Conservation (phyloP, 2,797 vertebrate genomes). For the Syndactyla subalaris region DNA sequence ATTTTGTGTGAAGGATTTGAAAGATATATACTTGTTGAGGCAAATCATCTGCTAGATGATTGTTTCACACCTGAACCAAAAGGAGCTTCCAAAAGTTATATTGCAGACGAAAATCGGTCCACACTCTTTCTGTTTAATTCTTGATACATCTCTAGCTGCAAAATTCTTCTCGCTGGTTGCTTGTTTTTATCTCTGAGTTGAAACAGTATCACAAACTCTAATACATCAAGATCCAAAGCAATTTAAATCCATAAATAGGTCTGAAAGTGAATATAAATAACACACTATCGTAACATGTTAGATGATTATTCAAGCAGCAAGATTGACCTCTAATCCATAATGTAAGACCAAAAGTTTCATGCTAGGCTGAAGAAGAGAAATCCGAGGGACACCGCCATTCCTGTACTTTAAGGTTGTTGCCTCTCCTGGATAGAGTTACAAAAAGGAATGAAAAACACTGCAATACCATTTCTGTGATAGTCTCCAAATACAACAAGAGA, state of each 20-base stretch:
- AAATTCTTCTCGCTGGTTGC: background rate
- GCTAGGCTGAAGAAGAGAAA: background rate
- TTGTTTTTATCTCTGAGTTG: background rate
- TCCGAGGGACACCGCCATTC: rapidly evolving
- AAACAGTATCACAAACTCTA: background rate
- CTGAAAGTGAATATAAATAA: background rate
- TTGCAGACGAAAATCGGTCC: background rate
- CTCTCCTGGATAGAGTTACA: background rate
- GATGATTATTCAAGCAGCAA: background rate
- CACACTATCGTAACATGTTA: background rate
- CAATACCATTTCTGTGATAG: background rate
- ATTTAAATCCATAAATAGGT: background rate
- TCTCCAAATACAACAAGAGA: background rate
- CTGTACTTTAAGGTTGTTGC: background rate
- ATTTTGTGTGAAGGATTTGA: background rate
- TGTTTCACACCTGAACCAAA: background rate
- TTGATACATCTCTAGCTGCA: background rate
- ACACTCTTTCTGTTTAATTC: background rate
- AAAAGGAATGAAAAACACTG: background rate
- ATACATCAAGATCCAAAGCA: background rate
- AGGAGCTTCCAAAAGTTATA: background rate
- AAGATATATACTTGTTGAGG: background rate
- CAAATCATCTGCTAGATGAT: background rate
- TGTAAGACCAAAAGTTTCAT: background rate
- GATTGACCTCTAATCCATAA: background rate